Conservation (phyloP, 2,888 invertebrate species). For the Agapostemon virescens region DNA sequence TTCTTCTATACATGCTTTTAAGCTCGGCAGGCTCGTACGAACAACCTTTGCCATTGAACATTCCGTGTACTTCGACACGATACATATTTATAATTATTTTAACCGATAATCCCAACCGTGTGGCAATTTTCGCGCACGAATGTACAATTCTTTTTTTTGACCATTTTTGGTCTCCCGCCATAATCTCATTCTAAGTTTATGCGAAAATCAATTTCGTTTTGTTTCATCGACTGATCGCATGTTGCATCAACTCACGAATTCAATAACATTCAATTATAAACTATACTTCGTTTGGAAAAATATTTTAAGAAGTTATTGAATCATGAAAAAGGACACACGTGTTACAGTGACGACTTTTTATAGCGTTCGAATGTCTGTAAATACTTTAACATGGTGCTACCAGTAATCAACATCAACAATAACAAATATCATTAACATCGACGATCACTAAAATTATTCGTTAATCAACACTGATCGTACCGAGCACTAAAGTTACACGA, state of each 20-base stretch:
- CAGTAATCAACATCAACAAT: neutral
- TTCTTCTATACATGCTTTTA: slow-evolving; percentile 28
- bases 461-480: neutral
- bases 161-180: neutral
- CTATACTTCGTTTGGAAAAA: neutral
- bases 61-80: slow-evolving; percentile 10
- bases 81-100: slow-evolving; percentile 17
- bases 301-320: neutral
- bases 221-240: neutral
- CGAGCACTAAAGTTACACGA: neutral
- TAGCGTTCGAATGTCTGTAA: neutral
- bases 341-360: neutral
- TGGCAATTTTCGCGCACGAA: slow-evolving; percentile 18
- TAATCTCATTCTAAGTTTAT: neutral
- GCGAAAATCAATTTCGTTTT: neutral
- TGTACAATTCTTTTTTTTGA: neutral
- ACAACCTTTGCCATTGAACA: slow-evolving; percentile 38
- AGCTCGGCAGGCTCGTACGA: slow-evolving; percentile 37
- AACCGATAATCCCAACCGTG: slow-evolving; percentile 7
- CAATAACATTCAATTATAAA: neutral
- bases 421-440: neutral
- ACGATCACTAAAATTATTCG: neutral
- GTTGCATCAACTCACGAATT: neutral
- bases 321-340: neutral
- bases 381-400: neutral